phyloP scores from a whole-genome alignment of 92 coral and sea anemone genomes.

The Umimayanthus kanabou region DNA sequence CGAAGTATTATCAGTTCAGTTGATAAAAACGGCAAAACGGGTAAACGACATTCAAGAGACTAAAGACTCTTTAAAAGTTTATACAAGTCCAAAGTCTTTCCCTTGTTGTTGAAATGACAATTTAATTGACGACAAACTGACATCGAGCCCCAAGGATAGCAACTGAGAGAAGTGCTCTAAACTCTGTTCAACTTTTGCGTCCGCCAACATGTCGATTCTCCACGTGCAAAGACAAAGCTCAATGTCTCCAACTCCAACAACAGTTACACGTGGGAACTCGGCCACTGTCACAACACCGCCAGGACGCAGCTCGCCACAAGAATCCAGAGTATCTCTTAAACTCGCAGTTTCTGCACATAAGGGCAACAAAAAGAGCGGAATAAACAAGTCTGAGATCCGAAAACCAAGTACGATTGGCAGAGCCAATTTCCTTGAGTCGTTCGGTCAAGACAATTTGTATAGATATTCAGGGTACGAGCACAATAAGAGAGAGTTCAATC shows the following conservation, averaged over 20 bases:
- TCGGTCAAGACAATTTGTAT: constrained; percentile 60
- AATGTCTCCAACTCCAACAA: background rate
- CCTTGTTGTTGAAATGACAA: background rate
- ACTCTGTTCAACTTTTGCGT: background rate
- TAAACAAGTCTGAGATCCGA: background rate
- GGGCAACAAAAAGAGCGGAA: background rate
- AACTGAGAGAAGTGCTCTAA: background rate
- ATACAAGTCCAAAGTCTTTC: too few species aligned
- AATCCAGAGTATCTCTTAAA: constrained; percentile 1
- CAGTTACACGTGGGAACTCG: background rate
- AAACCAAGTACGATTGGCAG: constrained; percentile 54
- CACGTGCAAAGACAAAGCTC: background rate
- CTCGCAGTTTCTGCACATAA: background rate
- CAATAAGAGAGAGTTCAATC: constrained; percentile 27
- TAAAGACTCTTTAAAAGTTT: too few species aligned
- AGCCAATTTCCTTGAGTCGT: constrained; percentile 70
- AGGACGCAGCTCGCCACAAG: background rate
- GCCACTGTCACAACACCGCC: background rate
- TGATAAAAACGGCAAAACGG: background rate
- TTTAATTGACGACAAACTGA: background rate
- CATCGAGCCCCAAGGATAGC: background rate
- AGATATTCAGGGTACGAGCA: constrained; percentile 59
- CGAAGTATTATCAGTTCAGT: background rate
- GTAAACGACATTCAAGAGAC: background rate
- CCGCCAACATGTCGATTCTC: background rate